Evolutionary conservation across 2,113 vertebrate genomes (phyloP).

Genomic region (Neolamprologus tretocephalus): DNA sequence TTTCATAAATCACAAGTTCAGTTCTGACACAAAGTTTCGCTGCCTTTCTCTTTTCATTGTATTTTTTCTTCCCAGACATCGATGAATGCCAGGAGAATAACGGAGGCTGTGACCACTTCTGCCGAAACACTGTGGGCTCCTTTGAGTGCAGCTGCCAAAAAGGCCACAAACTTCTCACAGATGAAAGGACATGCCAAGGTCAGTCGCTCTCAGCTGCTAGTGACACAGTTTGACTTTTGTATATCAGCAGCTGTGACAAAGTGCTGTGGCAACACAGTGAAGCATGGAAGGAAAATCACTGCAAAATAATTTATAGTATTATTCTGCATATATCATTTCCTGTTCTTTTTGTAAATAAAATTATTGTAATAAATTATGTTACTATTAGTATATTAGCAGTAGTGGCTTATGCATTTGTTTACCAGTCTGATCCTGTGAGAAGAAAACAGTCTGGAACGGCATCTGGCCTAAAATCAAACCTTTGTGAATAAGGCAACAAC

Average conservation of each 20-base stretch:
- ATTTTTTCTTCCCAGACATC: constrained; percentile 75
- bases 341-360: neutral
- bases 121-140: constrained; percentile 92
- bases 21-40: neutral
- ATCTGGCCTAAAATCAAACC: neutral
- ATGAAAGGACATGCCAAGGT: constrained; percentile 96
- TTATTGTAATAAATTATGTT: neutral
- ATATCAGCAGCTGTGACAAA: neutral
- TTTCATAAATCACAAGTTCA: neutral
- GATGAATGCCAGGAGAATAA: constrained; percentile 93
- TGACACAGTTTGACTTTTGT: neutral
- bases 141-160: constrained; percentile 98
- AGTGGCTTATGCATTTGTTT: neutral
- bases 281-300: neutral
- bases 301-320: neutral
- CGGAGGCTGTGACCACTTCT: constrained; percentile 92
- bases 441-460: neutral
- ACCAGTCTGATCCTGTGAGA: neutral
- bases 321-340: neutral
- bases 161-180: constrained; percentile 92
- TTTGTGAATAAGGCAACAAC: neutral
- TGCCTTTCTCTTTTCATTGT: neutral
- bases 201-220: constrained; percentile 25
- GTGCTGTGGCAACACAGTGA: neutral
- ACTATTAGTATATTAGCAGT: neutral